Percentiles rank a stretch among this genome's conserved stretches.
These are phyloP conservation scores for Strigamia crassipes DNA, from an alignment of 2,888 invertebrate genomes.

Conservation along the genomic window DNA sequence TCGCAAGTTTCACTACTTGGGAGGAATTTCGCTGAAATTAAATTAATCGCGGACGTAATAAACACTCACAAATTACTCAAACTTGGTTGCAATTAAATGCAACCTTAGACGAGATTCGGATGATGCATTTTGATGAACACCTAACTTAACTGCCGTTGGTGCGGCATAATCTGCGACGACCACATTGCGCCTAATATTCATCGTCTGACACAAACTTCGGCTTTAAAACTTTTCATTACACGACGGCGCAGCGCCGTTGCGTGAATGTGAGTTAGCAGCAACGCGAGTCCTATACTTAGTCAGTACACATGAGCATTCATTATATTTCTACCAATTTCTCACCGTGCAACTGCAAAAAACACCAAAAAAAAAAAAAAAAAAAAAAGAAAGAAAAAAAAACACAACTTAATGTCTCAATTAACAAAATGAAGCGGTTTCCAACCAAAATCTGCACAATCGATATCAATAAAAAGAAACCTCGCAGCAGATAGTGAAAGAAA, in stretches of 20 bases:
- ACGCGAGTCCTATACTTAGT: slow-evolving; percentile 4
- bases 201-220: not conserved
- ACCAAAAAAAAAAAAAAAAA: not conserved
- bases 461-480: slow-evolving; percentile 29
- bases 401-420: not conserved
- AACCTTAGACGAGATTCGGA: not conserved
- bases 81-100: not conserved
- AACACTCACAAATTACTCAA: not conserved
- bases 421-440: not conserved
- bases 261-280: slow-evolving; percentile 12
- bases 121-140: slow-evolving; percentile 14
- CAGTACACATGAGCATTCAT: not conserved
- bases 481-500: not conserved
- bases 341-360: not conserved
- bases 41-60: too few species aligned
- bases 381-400: not conserved
- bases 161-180: not conserved
- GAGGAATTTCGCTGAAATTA: too few species aligned
- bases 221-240: slow-evolving; percentile 36
- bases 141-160: not conserved
- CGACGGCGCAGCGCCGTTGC: not conserved
- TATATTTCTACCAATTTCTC: slow-evolving; percentile 7
- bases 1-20: too few species aligned
- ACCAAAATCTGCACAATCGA: slow-evolving; percentile 21
- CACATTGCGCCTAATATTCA: slow-evolving; percentile 22